Evolutionary conservation across 2,113 vertebrate species (phyloP).

Genomic region (Sorex araneus): DNA sequence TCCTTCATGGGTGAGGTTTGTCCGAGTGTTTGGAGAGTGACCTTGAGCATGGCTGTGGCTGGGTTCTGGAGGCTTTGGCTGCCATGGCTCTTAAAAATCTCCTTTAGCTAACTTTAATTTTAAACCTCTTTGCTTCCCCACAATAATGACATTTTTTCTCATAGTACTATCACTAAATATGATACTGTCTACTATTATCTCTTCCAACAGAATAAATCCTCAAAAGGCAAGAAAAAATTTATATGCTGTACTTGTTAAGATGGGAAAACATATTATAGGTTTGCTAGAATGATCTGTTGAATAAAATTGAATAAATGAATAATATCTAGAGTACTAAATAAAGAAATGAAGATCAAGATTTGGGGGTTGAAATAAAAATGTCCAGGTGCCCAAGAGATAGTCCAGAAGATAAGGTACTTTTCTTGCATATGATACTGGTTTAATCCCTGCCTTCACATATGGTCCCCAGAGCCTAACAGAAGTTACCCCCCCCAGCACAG

Average conservation of each 20-base stretch:
- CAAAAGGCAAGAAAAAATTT: background rate
- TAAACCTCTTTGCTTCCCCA: background rate
- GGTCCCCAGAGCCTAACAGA: no score
- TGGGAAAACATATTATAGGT: background rate
- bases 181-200: background rate
- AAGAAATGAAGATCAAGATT: background rate
- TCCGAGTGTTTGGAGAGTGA: no score
- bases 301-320: background rate
- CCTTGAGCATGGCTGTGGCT: no score
- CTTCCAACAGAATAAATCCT: background rate
- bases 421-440: no score
- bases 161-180: background rate
- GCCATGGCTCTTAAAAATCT: no score
- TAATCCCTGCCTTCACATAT: no score
- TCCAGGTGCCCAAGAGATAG: no score
- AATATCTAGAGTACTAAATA: background rate
- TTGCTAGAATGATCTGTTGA: background rate
- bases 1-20: no score
- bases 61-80: no score
- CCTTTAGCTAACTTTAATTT: background rate
- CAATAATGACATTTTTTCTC: background rate
- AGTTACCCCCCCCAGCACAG: no score
- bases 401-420: no score
- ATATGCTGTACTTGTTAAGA: background rate
- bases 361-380: background rate